phyloP scores from a whole-genome alignment of 2,113 vertebrate genomes.

The Xiphophorus maculatus region DNA sequence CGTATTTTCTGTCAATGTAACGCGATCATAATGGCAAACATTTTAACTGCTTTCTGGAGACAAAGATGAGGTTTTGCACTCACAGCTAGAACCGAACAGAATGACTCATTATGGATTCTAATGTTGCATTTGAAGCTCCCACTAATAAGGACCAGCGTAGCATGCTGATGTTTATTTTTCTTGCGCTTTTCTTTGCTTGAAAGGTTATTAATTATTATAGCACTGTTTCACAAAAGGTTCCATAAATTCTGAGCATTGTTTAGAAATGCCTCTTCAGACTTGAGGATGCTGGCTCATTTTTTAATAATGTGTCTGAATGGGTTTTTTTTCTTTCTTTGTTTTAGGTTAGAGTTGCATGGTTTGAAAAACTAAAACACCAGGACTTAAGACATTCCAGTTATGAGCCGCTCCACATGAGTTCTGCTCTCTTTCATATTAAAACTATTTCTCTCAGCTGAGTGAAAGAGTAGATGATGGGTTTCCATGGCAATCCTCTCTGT shows the following conservation, averaged over 20 bases:
- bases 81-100: slow-evolving; percentile 4
- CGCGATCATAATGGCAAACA: slow-evolving; percentile 3
- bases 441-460: slow-evolving; percentile 20
- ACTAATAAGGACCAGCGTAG: background rate
- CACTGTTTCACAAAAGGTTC: background rate
- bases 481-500: slow-evolving; percentile 72
- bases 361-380: background rate
- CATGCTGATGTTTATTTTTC: background rate
- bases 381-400: slow-evolving; percentile 7
- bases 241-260: background rate
- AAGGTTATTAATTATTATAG: background rate
- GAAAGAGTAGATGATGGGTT: slow-evolving; percentile 72
- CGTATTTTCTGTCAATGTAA: slow-evolving; percentile 8
- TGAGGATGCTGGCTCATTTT: background rate
- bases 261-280: background rate
- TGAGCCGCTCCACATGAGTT: background rate
- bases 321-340: background rate
- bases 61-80: background rate
- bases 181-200: fast-evolving
- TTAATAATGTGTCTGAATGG: background rate
- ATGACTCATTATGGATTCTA: background rate
- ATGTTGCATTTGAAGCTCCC: slow-evolving; percentile 18
- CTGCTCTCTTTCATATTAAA: slow-evolving; percentile 24
- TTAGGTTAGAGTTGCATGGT: background rate
- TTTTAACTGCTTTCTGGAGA: slow-evolving; percentile 26